Evolutionary conservation across 2,888 invertebrate genomes (phyloP), one percentile per base, ranked within the genome.

Genomic region (Catocala nupta): DNA sequence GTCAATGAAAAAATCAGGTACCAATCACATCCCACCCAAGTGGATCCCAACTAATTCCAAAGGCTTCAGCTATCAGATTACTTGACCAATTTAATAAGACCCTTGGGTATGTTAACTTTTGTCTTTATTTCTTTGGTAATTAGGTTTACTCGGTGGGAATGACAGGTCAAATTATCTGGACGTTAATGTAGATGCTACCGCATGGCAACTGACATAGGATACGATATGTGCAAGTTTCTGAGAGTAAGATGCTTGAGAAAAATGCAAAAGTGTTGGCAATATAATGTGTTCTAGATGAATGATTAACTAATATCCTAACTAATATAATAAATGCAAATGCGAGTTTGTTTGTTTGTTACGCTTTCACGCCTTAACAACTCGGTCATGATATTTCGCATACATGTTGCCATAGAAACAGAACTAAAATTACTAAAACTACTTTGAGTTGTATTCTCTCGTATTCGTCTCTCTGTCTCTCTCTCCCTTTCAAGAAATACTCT

Each of bases 51-150:
- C 68, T 57, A 51, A 39, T 54, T 70, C 44, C 36, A 76, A 72
- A 45, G 82, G 81, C 55, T 81, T 81, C 82, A 58, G 39, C 47
- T 74, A 82, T 81, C 79, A 63, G 43, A 62, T 81, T 75, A 47
- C 78, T 6, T 0, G 0, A 55, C 81, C 70, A 75, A n/a, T 63
- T 36, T 64, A 55, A 8, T 5, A 6, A 65, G 71, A 70, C 12
- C 68, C 10, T 10, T 53, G 7, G 5, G 0, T 12, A 6, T 39
- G 11, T 49, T 13, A 49, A 12, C 11, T 13, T 4, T 7, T 0
- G 8, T 44, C 49, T 25, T 54, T 58, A 48, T 59, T 48, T 11
- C n/a, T 47, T 45, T 43, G 9, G 5, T 1, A 5, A 12, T 51
- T 33, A 55, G 44, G 25, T 11, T 34, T 16, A 12, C 11, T 25